phyloP scores from a whole-genome alignment of 1,140 invertebrate species.

The Diachasmimorpha longicaudata region DNA sequence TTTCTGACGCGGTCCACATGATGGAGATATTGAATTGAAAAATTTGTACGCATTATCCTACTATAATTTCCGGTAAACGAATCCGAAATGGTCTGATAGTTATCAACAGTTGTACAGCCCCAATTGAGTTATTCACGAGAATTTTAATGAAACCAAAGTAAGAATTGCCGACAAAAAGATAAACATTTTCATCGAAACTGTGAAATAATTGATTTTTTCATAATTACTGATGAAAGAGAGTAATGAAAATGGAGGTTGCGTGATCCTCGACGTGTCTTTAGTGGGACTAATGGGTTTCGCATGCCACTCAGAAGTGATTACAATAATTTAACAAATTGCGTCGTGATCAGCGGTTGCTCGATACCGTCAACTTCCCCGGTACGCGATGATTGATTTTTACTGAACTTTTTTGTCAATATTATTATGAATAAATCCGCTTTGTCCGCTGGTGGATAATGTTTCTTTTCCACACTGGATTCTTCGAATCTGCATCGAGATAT shows the following conservation, averaged over 20 bases:
- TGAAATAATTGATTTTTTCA: background rate
- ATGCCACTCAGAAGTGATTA: slow-evolving; percentile 15
- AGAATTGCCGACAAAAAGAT: no score
- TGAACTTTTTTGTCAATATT: background rate
- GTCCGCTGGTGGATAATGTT: no score
- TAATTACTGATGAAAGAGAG: slow-evolving; percentile 11
- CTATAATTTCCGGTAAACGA: no score
- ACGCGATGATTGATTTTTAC: slow-evolving; percentile 1
- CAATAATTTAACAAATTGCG: slow-evolving; percentile 33
- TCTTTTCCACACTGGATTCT: no score
- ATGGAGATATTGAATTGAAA: background rate
- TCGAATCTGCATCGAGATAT: no score
- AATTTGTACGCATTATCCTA: background rate
- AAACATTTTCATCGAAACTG: no score
- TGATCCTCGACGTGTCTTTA: background rate
- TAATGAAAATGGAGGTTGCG: slow-evolving; percentile 41
- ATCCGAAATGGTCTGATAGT: no score
- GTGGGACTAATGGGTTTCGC: background rate
- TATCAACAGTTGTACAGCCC: background rate
- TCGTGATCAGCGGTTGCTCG: background rate
- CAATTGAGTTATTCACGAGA: background rate
- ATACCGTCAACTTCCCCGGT: background rate
- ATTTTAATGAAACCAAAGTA: background rate
- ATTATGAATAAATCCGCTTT: background rate
- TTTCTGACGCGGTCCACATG: no score